Evolutionary conservation across 2,797 vertebrate genomes (phyloP).

Genomic region (Crotalus adamanteus): DNA sequence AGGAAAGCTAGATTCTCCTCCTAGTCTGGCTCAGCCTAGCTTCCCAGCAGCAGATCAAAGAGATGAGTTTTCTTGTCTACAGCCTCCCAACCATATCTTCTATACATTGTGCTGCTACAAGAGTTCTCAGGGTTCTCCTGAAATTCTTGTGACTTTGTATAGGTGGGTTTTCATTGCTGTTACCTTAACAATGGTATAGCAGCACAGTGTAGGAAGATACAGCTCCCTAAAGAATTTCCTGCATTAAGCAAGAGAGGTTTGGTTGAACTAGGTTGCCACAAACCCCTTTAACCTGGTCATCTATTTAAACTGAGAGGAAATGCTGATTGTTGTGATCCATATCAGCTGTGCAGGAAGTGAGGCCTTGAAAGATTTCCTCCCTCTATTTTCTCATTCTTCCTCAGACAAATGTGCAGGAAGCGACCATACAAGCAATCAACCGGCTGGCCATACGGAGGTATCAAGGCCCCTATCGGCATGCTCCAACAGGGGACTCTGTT

Average conservation of each 20-base stretch:
- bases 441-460: constrained; percentile 87
- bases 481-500: constrained; percentile 76
- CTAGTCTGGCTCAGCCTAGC: neutral
- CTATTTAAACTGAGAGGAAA: neutral
- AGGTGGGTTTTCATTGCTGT: neutral
- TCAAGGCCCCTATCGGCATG: constrained; percentile 73
- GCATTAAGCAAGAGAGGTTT: neutral
- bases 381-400: neutral
- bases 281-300: neutral
- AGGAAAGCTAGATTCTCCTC: neutral
- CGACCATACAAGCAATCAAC: constrained; percentile 88
- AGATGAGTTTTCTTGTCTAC: neutral
- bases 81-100: neutral
- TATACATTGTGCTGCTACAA: neutral
- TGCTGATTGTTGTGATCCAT: too few species aligned
- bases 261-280: neutral
- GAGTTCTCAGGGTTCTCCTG: neutral
- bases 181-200: neutral
- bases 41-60: neutral
- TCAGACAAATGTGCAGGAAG: constrained; percentile 90
- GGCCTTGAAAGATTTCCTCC: neutral
- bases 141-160: neutral
- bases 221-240: neutral
- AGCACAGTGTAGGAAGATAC: neutral
- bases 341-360: neutral